Base-by-base conservation (phyloP, 1,140 invertebrate genomes). In the Tetranychus cinnabarinus region DNA sequence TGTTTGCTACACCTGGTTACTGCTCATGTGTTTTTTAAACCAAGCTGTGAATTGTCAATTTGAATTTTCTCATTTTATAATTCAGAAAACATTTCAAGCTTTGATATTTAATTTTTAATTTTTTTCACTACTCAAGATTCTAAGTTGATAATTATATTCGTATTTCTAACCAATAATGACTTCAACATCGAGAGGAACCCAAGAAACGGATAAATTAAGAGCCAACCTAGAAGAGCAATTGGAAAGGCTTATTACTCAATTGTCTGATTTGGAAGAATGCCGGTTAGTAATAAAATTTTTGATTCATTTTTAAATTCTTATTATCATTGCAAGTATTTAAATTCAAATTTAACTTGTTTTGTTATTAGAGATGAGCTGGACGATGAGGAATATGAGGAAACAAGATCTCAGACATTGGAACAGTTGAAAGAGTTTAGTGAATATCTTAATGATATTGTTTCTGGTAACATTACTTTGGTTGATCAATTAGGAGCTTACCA, bases 381-480 rank as follows among this genome's bases (percentile, higher is more conserved):
- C 12, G 65, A 68, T 12, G 75, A 76, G 48, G 82, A 83, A 70
- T 86, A 85, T 73, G 76, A 81, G 64, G 82, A 84, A 70, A 79
- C 78, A 23, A 82, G 80, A 70, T 72, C 78, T 65, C 82, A 85
- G 63, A 86, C 83, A 0, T 72, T 83, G 65, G 82, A 85, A 63
- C 83, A 86, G 68, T 69, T 86, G 31, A 78, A 79, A 67, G 83
- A 86, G 71, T 80, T 86, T 63, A 81, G 82, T 68, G 75, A 77
- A 45, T 82, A 80, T 56, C 70, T 86, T 34, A 74, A 75, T 56
- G 79, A 81, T 71, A 76, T 86, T 67, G 75, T 74, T 62, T 76
- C 77, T 61, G 84, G 84, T 36, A 76, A 85, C 70, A 76, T 85
- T 59, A 82, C 82, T 47, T 68, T 86, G 50, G 74, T 85, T 13